Conservation (phyloP, 1,140 invertebrate species). For the Papilio helenus region DNA sequence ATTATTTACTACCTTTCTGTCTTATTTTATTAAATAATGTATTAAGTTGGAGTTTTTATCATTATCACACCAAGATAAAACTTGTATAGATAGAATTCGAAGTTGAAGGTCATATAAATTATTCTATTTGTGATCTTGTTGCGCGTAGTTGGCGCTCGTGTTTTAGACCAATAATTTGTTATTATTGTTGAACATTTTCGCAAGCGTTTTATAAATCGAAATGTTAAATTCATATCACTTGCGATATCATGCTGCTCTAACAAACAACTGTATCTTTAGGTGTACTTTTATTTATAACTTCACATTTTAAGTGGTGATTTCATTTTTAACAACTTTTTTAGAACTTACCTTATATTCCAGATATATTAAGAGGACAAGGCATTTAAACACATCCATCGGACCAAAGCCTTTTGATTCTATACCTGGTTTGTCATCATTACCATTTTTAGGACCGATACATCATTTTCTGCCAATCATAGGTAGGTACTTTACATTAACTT, state of each 20-base stretch:
- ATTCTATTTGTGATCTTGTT: constrained; percentile 24
- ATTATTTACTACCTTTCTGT: neutral
- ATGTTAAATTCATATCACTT: neutral
- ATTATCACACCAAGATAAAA: constrained; percentile 18
- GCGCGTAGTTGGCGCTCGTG: neutral
- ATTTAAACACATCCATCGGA: constrained; percentile 30
- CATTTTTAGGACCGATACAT: constrained; percentile 64
- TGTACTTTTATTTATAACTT: neutral
- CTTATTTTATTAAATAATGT: neutral
- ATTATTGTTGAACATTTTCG: neutral
- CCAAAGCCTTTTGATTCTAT: constrained; percentile 61
- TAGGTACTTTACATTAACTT: constrained; percentile 38
- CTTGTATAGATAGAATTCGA: neutral
- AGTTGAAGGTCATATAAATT: constrained; percentile 38
- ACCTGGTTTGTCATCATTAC: constrained; percentile 63
- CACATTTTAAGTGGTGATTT: neutral
- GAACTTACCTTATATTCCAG: constrained; percentile 4
- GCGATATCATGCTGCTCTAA: neutral
- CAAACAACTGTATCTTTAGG: neutral
- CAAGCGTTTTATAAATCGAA: neutral
- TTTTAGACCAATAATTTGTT: neutral
- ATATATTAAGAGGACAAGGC: constrained; percentile 20
- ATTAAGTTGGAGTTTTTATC: neutral
- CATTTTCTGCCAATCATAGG: constrained; percentile 68
- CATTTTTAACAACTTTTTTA: neutral